Evolutionary conservation across 2,797 vertebrate genomes (phyloP).

Genomic region (Hippoglossus hippoglossus): DNA sequence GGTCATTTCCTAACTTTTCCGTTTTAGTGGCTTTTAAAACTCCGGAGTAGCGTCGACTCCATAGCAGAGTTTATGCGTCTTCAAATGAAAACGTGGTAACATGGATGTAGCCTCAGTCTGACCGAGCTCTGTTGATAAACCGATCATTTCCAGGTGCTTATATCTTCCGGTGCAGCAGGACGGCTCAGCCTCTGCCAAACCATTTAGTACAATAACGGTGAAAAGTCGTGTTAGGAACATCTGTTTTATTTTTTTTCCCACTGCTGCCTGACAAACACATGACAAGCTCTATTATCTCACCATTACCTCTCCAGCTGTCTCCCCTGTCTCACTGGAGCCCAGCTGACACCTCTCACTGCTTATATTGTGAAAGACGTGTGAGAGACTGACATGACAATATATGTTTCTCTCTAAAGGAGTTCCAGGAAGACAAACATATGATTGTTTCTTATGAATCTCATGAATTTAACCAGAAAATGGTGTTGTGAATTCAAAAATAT

Average conservation of each 20-base stretch:
- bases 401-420: conserved; percentile 23
- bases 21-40: too few relatives aligned
- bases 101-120: neutral
- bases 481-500: neutral
- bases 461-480: conserved; percentile 4
- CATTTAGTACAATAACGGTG: conserved; percentile 52
- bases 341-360: conserved; percentile 58
- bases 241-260: conserved; percentile 36
- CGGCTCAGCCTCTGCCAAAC: conserved; percentile 28
- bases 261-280: conserved; percentile 68
- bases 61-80: too few relatives aligned
- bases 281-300: conserved; percentile 74
- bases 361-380: conserved; percentile 43
- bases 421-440: conserved; percentile 10
- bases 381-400: conserved; percentile 35
- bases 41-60: neutral
- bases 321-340: conserved; percentile 37
- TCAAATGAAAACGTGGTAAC: too few relatives aligned
- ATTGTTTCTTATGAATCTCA: neutral
- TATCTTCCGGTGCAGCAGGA: conserved; percentile 24
- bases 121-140: conserved; percentile 19
- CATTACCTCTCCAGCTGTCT: conserved; percentile 73
- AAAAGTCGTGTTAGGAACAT: conserved; percentile 60
- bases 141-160: conserved; percentile 1
- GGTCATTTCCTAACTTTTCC: too few relatives aligned